These are phyloP conservation scores for Trematocara unimaculatum DNA, from an alignment of 2,113 vertebrate species.

Conservation along the genomic window DNA sequence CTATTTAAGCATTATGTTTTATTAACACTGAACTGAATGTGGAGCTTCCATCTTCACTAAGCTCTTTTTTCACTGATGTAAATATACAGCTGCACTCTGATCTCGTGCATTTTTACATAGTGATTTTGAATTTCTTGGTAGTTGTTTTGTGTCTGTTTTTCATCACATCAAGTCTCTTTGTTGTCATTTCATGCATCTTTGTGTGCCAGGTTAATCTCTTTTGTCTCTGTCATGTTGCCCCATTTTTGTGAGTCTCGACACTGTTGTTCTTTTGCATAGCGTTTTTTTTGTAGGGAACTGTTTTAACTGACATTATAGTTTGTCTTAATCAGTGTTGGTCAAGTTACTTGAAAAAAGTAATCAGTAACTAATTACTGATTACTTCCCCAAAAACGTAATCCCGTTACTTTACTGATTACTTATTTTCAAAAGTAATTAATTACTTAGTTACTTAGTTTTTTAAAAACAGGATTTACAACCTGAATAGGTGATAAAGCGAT, in stretches of 20 bases:
- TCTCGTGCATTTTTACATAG: neutral
- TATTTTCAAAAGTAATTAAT: no score
- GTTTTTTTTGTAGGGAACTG: neutral
- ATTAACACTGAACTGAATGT: neutral
- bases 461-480: no score
- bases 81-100: neutral
- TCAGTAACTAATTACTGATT: no score
- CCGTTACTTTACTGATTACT: no score
- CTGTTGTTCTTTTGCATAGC: accelerated
- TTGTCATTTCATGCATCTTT: neutral
- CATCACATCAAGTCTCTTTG: neutral
- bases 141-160: neutral
- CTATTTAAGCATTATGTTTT: neutral
- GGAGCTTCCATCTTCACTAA: neutral
- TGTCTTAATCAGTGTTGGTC: neutral
- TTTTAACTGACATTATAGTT: neutral
- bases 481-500: no score
- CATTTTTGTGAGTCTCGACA: neutral
- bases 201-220: neutral
- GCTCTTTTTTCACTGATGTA: neutral
- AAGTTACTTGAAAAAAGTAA: no score
- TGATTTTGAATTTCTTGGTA: neutral
- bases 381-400: no score
- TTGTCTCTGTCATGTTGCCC: neutral
- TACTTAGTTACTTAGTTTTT: no score